Evolutionary conservation across 2,113 vertebrate genomes (phyloP), one percentile per base, ranked within the genome.

Genomic region (Larimichthys crocea): DNA sequence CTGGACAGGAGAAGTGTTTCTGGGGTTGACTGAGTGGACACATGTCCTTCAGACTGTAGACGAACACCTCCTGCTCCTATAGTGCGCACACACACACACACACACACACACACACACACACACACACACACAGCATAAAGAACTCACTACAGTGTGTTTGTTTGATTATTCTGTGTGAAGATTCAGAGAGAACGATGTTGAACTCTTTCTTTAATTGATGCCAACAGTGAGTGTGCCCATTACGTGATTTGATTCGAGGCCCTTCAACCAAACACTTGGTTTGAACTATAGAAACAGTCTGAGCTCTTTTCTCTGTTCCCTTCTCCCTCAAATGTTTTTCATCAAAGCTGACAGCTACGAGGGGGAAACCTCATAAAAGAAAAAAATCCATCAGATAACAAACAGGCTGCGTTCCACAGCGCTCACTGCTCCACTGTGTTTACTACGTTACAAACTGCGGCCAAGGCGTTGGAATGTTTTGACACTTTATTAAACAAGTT

Each of bases 1-100:
- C 96, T 0, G 98, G 98, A 66, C 96, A 97, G 85, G 96, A 96
- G 74, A 99, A 82, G 15, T 93, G 92, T 73, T 92, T 97, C 77
- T 97, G 97, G 0, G 97, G 97, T 5, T 91, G 86, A 71, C 94
- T 98, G 20, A 99, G 91, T 5, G 98, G 98, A 84, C 98, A 99
- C 98, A 99, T 99, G 89, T 98, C 98, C 92, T 98, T 97, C 84
- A 99, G 94, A 17, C 92, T 96, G 69, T 98, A 99, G 87, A 99
- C 95, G 66, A 97, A 97, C 79, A 99, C 96, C 83, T 99, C 97
- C 88, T 99, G 98, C 79, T 99, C 98, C 98, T 99, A 60, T 2
- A 52, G 77, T 20, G 22, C 10, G n/a, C 50, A 53, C 50, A 53
- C 50, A 53, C 50, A 53, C 50, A 53, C 19, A 53, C 55, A 77